Conservation (phyloP, 1,140 invertebrate genomes). For the Octopus sinensis region DNA sequence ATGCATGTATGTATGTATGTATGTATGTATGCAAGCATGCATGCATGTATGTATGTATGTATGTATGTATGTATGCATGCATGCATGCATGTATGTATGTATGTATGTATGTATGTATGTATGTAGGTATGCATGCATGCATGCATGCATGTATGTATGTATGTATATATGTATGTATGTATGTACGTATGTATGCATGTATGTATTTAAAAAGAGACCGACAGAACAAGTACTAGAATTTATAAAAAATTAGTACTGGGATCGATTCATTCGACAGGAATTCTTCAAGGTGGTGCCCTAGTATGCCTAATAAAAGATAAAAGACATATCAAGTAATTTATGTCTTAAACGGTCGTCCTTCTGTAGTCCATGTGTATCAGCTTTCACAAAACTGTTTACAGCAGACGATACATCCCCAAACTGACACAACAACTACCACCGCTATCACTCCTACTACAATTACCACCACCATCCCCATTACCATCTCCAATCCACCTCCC, state of each 20-base stretch:
- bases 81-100: conserved; percentile 34
- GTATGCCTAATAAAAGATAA: too few relatives aligned
- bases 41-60: conserved; percentile 33
- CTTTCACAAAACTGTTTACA: too few relatives aligned
- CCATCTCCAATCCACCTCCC: not conserved
- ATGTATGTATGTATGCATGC: conserved; percentile 35
- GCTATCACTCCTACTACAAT: too few relatives aligned
- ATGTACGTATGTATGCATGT: conserved; percentile 36
- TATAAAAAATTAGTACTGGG: not conserved
- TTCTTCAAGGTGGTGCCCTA: too few relatives aligned
- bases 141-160: conserved; percentile 37
- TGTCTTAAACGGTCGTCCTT: too few relatives aligned
- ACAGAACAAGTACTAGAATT: not conserved
- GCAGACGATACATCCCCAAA: too few relatives aligned
- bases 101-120: conserved; percentile 37
- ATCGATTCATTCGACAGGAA: too few relatives aligned
- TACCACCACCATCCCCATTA: too few relatives aligned
- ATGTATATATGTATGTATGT: conserved; percentile 36
- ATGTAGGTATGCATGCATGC: conserved; percentile 35
- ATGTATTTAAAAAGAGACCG: conserved; percentile 23
- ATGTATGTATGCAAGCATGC: conserved; percentile 31
- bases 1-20: conserved; percentile 13
- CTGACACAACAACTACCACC: too few relatives aligned
- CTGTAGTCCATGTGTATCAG: too few relatives aligned
- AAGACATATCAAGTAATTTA: too few relatives aligned